Percentiles rank a stretch among this genome's conserved stretches.
These are phyloP conservation scores for Eremobia ochroleuca DNA, from an alignment of 2,888 invertebrate genomes.

Conservation along the genomic window DNA sequence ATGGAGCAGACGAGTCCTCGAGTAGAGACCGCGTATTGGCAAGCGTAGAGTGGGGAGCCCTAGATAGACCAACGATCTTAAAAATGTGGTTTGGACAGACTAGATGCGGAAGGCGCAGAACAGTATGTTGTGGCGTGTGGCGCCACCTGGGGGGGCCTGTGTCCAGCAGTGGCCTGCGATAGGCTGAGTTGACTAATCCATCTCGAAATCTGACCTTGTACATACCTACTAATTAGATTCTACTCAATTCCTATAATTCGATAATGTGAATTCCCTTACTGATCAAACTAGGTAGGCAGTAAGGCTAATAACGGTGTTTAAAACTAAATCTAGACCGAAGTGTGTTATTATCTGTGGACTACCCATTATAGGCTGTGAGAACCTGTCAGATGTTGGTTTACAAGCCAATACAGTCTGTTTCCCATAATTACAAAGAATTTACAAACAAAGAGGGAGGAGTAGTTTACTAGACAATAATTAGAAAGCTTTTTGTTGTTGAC, in stretches of 20 bases:
- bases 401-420: neutral
- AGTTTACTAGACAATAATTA: constrained; percentile 21
- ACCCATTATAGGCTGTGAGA: constrained; percentile 27
- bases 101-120: too few relatives aligned
- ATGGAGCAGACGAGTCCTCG: too few relatives aligned
- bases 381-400: constrained; percentile 29
- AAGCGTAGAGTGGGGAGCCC: too few relatives aligned
- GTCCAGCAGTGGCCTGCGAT: too few relatives aligned
- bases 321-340: constrained; percentile 36
- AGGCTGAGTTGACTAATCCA: too few relatives aligned
- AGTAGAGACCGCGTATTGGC: too few relatives aligned
- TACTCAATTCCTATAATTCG: neutral
- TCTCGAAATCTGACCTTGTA: neutral
- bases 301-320: constrained; percentile 42
- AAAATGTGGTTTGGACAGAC: too few relatives aligned
- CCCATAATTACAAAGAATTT: neutral
- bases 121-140: too few relatives aligned
- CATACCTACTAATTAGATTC: neutral
- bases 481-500: neutral
- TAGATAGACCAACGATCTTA: too few relatives aligned
- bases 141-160: too few relatives aligned
- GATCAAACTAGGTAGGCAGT: constrained; percentile 1
- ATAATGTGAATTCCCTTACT: constrained; percentile 25
- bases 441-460: constrained; percentile 3
- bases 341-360: constrained; percentile 38